phyloP scores from a whole-genome alignment of 2,888 invertebrate species.

The Rambutsinella grinnellia region DNA sequence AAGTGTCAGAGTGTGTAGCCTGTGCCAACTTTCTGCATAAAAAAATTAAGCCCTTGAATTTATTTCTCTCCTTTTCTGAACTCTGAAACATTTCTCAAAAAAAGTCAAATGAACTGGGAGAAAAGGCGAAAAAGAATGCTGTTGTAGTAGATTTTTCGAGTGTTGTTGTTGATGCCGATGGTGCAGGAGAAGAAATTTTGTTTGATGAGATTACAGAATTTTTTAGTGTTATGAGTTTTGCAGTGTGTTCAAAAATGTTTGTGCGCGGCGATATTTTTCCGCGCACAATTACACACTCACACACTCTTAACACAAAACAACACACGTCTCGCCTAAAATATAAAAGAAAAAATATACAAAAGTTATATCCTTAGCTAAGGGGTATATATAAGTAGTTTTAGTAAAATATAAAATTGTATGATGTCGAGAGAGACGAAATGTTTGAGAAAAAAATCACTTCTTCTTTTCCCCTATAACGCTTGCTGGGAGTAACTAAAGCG shows the following conservation, averaged over 20 bases:
- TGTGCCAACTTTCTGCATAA: constrained; percentile 49
- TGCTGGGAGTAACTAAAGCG: background rate
- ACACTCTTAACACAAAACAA: constrained; percentile 8
- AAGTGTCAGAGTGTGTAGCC: constrained; percentile 54
- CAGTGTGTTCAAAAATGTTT: constrained; percentile 51
- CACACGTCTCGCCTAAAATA: constrained; percentile 50
- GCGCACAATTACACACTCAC: constrained; percentile 45
- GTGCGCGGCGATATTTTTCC: constrained; percentile 54
- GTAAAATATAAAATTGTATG: constrained; percentile 31
- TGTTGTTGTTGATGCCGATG: constrained; percentile 51
- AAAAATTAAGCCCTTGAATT: too few relatives aligned
- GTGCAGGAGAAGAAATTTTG: constrained; percentile 45
- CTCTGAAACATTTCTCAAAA: background rate
- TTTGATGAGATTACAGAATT: constrained; percentile 6
- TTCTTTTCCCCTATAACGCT: constrained; percentile 14
- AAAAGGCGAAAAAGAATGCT: constrained; percentile 38
- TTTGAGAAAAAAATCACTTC: constrained; percentile 13
- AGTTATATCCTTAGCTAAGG: constrained; percentile 21
- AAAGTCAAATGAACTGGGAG: background rate
- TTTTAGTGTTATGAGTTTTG: constrained; percentile 19
- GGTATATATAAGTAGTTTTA: constrained; percentile 20
- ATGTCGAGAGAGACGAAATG: constrained; percentile 35
- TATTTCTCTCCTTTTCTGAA: too few relatives aligned
- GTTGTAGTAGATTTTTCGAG: constrained; percentile 57
- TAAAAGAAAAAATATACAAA: constrained; percentile 37